Evolutionary conservation across 1,140 invertebrate species (phyloP).

Genomic region (Ostrea denselamellosa): DNA sequence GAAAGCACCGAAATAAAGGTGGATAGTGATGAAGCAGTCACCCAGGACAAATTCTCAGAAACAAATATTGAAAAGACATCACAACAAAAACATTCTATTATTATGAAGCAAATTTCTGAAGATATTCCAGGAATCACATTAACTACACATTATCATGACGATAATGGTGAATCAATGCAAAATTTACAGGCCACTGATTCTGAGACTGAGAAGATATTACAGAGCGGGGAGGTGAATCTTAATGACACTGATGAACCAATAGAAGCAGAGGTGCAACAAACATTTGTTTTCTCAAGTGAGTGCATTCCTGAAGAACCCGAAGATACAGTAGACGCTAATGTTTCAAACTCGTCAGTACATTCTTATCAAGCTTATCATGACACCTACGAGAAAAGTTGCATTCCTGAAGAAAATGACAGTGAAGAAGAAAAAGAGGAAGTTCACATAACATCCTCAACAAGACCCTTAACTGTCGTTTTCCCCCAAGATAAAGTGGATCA

Average conservation of each 20-base stretch:
- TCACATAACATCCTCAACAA: constrained; percentile 50
- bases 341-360: neutral
- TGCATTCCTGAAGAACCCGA: constrained; percentile 67
- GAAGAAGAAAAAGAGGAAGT: constrained; percentile 57
- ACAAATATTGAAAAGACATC: constrained; percentile 31
- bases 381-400: constrained; percentile 58
- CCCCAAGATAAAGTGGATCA: constrained; percentile 35
- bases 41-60: constrained; percentile 51
- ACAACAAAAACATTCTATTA: constrained; percentile 26
- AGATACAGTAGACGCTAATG: constrained; percentile 42
- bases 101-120: constrained; percentile 78
- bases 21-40: constrained; percentile 50
- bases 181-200: neutral
- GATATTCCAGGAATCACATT: constrained; percentile 86
- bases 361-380: constrained; percentile 36
- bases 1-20: neutral
- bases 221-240: constrained; percentile 34
- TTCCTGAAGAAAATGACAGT: constrained; percentile 62
- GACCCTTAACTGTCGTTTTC: constrained; percentile 50
- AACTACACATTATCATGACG: constrained; percentile 84
- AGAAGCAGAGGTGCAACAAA: constrained; percentile 42
- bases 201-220: constrained; percentile 46
- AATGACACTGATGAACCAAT: constrained; percentile 30
- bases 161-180: constrained; percentile 72
- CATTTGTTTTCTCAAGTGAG: constrained; percentile 50